Evolutionary conservation across 2,797 vertebrate species (phyloP).

Genomic region (Poeciliopsis presidionis): DNA sequence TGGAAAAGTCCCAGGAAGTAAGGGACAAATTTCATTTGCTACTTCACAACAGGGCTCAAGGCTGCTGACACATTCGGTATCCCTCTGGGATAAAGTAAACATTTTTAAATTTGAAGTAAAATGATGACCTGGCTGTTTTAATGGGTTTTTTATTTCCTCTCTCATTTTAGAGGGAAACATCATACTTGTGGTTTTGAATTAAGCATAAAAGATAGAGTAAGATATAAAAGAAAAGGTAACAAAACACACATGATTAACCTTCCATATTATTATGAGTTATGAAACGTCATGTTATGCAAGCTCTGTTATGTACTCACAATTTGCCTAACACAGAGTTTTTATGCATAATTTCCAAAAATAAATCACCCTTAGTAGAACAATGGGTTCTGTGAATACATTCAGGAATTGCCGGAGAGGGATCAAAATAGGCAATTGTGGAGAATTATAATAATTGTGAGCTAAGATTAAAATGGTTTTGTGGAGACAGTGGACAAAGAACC

Average conservation of each 20-base stretch:
- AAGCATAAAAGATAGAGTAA: not conserved
- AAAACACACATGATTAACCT: not conserved
- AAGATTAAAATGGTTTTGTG: not conserved
- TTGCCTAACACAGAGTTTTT: not conserved
- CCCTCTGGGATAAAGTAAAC: not conserved
- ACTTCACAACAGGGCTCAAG: not conserved
- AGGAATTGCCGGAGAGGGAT: not conserved
- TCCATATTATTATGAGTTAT: not conserved
- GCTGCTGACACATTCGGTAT: not conserved
- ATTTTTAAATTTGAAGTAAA: not conserved
- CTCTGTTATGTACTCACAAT: not conserved
- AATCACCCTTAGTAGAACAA: not conserved
- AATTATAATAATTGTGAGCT: not conserved
- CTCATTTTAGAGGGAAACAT: not conserved
- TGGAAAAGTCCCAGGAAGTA: not conserved
- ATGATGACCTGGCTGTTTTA: not conserved
- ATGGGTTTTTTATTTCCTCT: not conserved
- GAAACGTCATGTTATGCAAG: not conserved
- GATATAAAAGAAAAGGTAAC: not conserved
- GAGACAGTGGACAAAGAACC: not conserved
- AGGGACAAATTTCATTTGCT: not conserved
- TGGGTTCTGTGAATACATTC: not conserved
- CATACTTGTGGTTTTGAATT: not conserved
- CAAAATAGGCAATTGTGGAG: not conserved
- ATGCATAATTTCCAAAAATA: not conserved